Evolutionary conservation across 2,797 vertebrate species (phyloP).

Genomic region (Falco biarmicus): DNA sequence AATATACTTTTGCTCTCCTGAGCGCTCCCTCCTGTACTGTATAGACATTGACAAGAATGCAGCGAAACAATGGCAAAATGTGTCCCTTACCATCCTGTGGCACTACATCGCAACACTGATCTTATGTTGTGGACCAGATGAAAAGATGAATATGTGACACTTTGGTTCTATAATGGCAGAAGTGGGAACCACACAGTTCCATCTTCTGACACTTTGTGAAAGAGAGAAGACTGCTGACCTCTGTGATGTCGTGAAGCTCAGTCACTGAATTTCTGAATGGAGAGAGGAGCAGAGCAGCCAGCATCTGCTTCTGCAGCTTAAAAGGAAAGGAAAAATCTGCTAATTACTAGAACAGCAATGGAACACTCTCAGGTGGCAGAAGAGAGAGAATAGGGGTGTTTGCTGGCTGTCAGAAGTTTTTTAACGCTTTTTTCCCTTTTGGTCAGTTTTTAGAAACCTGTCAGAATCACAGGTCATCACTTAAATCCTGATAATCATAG

Average conservation of each 20-base stretch:
- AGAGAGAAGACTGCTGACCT: not conserved
- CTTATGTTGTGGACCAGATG: not conserved
- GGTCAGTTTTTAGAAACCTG: not conserved
- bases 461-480: not conserved
- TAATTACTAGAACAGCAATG: not conserved
- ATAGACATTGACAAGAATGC: not conserved
- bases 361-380: not conserved
- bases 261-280: not conserved
- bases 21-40: not conserved
- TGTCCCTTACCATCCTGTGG: not conserved
- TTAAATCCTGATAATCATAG: not conserved
- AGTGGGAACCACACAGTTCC: not conserved
- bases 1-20: not conserved
- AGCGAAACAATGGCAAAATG: not conserved
- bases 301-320: not conserved
- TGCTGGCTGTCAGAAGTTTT: not conserved
- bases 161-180: not conserved
- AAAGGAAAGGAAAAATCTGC: not conserved
- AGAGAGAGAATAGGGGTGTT: not conserved
- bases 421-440: not conserved
- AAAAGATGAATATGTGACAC: fast-evolving
- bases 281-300: not conserved
- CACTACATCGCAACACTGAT: not conserved
- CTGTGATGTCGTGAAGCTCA: not conserved
- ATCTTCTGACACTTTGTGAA: not conserved